phyloP scores from a whole-genome alignment of 1,140 invertebrate species.

The Trichomalopsis sarcophagae region DNA sequence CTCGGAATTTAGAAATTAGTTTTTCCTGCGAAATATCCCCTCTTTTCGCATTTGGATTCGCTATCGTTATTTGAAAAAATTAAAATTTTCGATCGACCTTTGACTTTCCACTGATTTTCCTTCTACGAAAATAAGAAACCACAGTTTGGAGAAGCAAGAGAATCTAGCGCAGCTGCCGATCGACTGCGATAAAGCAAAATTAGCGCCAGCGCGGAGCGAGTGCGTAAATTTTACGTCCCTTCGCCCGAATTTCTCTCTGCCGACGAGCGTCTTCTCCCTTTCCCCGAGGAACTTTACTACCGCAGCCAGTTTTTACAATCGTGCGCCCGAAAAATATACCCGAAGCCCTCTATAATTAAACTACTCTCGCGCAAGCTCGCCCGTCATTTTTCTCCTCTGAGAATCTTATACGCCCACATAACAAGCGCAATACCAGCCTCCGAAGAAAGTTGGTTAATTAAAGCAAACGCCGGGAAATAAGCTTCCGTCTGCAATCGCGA shows the following conservation, averaged over 20 bases:
- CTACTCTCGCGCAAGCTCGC: not conserved
- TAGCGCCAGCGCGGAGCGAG: not conserved
- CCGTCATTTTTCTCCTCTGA: not conserved
- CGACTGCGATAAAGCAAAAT: conserved; percentile 1
- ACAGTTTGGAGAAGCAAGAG: not conserved
- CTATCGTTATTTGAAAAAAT: not conserved
- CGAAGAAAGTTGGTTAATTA: not conserved
- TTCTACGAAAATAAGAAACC: not conserved
- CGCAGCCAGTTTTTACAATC: not conserved
- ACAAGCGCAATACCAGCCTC: not conserved
- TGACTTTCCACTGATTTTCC: not conserved
- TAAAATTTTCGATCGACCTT: not conserved
- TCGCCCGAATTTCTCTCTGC: too few relatives aligned
- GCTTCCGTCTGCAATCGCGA: not conserved
- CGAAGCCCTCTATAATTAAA: not conserved
- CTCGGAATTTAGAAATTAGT: not conserved
- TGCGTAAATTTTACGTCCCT: not conserved
- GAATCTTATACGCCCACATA: not conserved
- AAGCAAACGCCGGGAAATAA: not conserved
- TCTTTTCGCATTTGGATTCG: too few relatives aligned
- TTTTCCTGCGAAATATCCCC: not conserved
- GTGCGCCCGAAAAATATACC: not conserved
- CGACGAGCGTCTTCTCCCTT: too few relatives aligned
- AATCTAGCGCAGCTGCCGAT: not conserved
- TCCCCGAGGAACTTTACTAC: not conserved